Base-by-base conservation (phyloP, 2,797 vertebrate species). In the Cheirogaleus major region DNA sequence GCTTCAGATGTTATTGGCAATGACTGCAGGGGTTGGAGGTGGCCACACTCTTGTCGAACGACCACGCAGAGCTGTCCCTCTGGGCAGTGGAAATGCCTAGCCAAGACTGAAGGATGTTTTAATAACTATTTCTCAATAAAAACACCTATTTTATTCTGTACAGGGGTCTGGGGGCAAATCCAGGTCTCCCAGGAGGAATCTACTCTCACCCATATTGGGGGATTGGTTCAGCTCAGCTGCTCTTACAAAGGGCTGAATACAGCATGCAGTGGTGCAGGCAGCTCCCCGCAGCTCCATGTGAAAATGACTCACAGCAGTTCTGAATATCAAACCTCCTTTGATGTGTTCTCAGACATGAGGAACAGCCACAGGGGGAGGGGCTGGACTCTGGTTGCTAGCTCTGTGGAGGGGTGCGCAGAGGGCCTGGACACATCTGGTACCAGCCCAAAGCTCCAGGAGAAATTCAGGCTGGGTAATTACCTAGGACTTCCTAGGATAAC, bases 271-370 rank as follows among this genome's bases (percentile, higher is more conserved):
- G 27, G 89, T 48, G 17, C 45, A 50, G 91, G 94, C 83, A 61
- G 97, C 95, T 95, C 92, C 96, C 95, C 2, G 48, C 89, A 79
- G 96, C 67, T 94, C 91, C 73, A 4, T 79, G 94, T 91, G 94
- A 97, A 97, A 97, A 97, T 96, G 97, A 97, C 96, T 97, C 97
- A 97, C 89, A 94, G 96, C 86, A 17, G 95, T 97, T 76, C 89
- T 96, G 96, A 97, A 95, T 95, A 97, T 94, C 97, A 97, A 96
- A 84, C 95, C 78, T 88, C 89, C 89, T 98, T 98, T 98, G 97
- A 97, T 97, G 95, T 97, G 93, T 63, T 97, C 95, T 80, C 86
- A 90, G 94, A 94, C 96, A 70, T 8, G 89, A 95, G 69, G 80
- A 95, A 23, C 83, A 69, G 89, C 91, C 93, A 45, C 30, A 0